These are phyloP conservation scores for Thomomys bottae DNA, from an alignment of 2,113 vertebrate species.

Conservation along the genomic window DNA sequence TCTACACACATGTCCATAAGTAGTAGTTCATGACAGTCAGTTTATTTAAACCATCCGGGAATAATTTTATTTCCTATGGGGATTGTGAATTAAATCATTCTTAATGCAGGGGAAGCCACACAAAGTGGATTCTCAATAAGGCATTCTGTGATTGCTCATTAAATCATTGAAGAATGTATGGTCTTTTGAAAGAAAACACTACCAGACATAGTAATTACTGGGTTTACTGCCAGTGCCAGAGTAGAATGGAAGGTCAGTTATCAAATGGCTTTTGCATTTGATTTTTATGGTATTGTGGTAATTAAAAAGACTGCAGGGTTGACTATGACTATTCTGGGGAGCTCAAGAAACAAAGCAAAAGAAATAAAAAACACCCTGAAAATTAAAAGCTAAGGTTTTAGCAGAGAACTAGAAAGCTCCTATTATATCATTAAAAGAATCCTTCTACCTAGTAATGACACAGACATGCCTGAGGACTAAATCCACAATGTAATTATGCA, in stretches of 20 bases:
- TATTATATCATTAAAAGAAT: neutral
- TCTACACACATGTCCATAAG: neutral
- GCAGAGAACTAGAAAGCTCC: neutral
- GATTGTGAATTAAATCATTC: neutral
- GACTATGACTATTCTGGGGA: neutral
- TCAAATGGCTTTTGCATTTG: neutral
- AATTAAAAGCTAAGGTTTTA: constrained; percentile 1
- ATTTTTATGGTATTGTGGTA: neutral
- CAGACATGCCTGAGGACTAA: neutral
- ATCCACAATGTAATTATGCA: neutral
- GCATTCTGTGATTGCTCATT: neutral
- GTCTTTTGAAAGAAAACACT: neutral
- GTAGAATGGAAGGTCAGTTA: neutral
- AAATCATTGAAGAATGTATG: neutral
- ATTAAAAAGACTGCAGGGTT: neutral
- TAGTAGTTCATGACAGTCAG: neutral
- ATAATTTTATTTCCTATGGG: neutral
- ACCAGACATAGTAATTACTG: neutral
- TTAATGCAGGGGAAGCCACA: neutral
- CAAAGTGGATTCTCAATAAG: neutral
- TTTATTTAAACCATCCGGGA: neutral
- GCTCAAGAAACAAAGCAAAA: constrained; percentile 9
- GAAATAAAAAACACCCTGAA: neutral
- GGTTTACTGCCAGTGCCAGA: neutral
- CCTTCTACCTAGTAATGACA: neutral